Percentiles rank a stretch among this genome's conserved stretches.
Conservation (phyloP, 2,113 vertebrate species). For the Acrocephalus arundinaceus region DNA sequence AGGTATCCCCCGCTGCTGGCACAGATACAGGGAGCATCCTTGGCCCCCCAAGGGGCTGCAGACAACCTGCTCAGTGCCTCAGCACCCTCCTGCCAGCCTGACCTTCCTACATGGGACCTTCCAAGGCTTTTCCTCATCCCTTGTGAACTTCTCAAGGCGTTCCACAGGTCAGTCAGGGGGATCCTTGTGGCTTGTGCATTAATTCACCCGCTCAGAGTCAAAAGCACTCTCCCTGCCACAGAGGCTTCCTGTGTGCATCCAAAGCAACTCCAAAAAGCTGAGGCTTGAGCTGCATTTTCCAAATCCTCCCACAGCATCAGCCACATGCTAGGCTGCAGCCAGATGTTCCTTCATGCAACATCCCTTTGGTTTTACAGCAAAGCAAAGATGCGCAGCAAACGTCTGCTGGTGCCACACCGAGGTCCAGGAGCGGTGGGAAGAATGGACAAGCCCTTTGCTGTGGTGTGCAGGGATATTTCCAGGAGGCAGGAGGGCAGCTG, state of each 20-base stretch:
- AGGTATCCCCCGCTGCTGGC: rapidly evolving
- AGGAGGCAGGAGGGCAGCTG: neutral
- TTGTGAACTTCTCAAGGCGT: neutral
- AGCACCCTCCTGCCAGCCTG: neutral
- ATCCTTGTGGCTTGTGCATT: neutral
- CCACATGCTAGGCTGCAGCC: neutral
- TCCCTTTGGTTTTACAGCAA: neutral
- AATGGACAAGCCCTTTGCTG: rapidly evolving
- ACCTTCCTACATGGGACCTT: neutral
- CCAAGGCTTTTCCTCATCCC: neutral
- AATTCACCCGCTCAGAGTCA: neutral
- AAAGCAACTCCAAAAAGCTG: neutral
- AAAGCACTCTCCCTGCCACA: rapidly evolving
- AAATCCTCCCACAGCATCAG: neutral
- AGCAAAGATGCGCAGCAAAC: neutral
- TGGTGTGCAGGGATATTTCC: neutral
- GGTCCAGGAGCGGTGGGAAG: neutral
- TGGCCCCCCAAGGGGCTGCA: neutral
- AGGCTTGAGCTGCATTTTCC: neutral
- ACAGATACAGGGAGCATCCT: rapidly evolving
- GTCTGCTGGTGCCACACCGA: neutral
- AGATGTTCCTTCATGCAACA: neutral
- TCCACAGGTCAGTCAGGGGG: neutral
- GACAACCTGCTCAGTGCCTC: neutral
- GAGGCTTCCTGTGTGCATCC: neutral